Percentiles rank a stretch among this genome's conserved stretches.
Conservation (phyloP, 2,888 invertebrate species). For the Matsumyia berberina region DNA sequence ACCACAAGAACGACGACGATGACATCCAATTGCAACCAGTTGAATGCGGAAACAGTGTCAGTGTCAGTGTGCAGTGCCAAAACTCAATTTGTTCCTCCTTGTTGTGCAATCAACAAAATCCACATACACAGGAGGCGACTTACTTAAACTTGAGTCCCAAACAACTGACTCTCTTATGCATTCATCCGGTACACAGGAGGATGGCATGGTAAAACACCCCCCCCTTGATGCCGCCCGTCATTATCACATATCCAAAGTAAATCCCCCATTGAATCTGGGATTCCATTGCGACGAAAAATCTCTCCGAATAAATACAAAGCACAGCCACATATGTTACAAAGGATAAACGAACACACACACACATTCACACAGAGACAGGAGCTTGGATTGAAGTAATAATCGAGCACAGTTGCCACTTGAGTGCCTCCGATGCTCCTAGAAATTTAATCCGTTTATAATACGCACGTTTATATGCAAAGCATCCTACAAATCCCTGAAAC, state of each 20-base stretch:
- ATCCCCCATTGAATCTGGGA: constrained; percentile 72
- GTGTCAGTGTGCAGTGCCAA: constrained; percentile 23
- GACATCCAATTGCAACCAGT: constrained; percentile 56
- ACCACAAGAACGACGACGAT: constrained; percentile 8
- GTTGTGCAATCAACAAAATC: constrained; percentile 65
- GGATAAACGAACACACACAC: constrained; percentile 36
- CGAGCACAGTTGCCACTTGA: constrained; percentile 76
- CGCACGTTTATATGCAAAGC: constrained; percentile 82
- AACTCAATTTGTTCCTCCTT: constrained; percentile 68
- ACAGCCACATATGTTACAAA: constrained; percentile 48
- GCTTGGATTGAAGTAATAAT: constrained; percentile 75
- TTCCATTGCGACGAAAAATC: constrained; percentile 68
- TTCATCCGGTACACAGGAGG: constrained; percentile 8
- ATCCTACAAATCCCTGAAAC: constrained; percentile 73
- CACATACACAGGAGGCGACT: constrained; percentile 39
- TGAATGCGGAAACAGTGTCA: constrained; percentile 47
- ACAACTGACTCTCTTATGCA: constrained; percentile 27
- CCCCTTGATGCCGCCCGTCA: constrained; percentile 23
- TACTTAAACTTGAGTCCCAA: constrained; percentile 61
- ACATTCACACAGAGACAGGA: constrained; percentile 19
- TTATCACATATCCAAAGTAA: constrained; percentile 70
- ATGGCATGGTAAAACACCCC: not conserved
- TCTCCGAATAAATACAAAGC: constrained; percentile 53
- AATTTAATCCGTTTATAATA: constrained; percentile 84
- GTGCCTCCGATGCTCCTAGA: constrained; percentile 78